These are phyloP conservation scores for Alfaro cultratus DNA, from an alignment of 2,797 vertebrate species.

Conservation along the genomic window DNA sequence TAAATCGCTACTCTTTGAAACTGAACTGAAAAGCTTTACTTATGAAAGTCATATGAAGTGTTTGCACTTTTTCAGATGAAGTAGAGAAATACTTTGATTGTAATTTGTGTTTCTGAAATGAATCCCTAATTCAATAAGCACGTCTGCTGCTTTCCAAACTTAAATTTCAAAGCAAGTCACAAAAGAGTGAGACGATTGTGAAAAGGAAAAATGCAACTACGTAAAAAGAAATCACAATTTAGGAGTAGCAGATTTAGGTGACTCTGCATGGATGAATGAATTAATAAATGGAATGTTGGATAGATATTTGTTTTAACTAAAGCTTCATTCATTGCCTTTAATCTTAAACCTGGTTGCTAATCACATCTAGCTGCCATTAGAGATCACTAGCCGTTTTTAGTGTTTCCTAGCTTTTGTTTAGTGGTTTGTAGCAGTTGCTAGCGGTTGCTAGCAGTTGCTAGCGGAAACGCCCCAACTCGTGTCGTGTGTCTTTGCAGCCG, in stretches of 20 bases:
- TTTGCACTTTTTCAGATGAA: background rate
- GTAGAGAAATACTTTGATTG: background rate
- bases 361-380: too few species aligned
- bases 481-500: conserved; percentile 68
- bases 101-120: background rate
- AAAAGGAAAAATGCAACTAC: background rate
- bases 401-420: too few species aligned
- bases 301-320: background rate
- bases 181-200: background rate
- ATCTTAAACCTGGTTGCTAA: too few species aligned
- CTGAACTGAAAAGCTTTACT: background rate
- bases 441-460: too few species aligned
- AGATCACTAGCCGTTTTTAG: too few species aligned
- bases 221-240: background rate
- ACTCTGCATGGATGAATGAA: background rate
- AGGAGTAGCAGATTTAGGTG: background rate
- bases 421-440: too few species aligned
- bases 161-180: background rate
- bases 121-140: background rate
- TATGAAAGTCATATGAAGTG: background rate
- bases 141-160: background rate
- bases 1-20: background rate
- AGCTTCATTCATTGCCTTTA: too few species aligned
- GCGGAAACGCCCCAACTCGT: background rate
- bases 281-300: background rate